Evolutionary conservation across 2,888 invertebrate species (phyloP).

Genomic region (Cryptus armator): DNA sequence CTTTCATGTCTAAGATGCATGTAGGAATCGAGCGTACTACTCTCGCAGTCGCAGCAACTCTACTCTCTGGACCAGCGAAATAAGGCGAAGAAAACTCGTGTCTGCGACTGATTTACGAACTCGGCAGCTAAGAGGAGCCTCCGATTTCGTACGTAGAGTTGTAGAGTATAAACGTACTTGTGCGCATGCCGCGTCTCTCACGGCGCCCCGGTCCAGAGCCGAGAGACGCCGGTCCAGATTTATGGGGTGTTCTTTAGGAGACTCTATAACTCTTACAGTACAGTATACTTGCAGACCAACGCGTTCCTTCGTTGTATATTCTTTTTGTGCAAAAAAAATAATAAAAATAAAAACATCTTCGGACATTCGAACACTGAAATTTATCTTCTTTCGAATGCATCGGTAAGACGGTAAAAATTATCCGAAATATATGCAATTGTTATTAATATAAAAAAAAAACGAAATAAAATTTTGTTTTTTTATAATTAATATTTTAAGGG

Average conservation of each 20-base stretch:
- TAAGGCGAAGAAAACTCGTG: constrained; percentile 77
- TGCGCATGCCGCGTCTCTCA: constrained; percentile 72
- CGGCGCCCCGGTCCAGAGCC: constrained; percentile 70
- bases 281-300: constrained; percentile 33
- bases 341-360: not conserved
- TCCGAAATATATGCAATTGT: not conserved
- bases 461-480: not conserved
- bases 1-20: constrained; percentile 31
- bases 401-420: not conserved
- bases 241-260: constrained; percentile 80
- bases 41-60: constrained; percentile 22
- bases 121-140: constrained; percentile 70
- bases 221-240: constrained; percentile 75
- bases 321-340: constrained; percentile 11
- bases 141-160: constrained; percentile 63
- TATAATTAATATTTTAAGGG: not conserved
- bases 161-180: constrained; percentile 57
- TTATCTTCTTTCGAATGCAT: constrained; percentile 13
- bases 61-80: constrained; percentile 67
- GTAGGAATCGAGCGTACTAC: constrained; percentile 19
- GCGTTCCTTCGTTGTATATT: constrained; percentile 32
- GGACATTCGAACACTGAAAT: not conserved
- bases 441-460: not conserved
- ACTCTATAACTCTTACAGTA: constrained; percentile 73
- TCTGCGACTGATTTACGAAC: constrained; percentile 82